Evolutionary conservation across 2,888 invertebrate species (phyloP).

Genomic region (Drosophila sordidula): DNA sequence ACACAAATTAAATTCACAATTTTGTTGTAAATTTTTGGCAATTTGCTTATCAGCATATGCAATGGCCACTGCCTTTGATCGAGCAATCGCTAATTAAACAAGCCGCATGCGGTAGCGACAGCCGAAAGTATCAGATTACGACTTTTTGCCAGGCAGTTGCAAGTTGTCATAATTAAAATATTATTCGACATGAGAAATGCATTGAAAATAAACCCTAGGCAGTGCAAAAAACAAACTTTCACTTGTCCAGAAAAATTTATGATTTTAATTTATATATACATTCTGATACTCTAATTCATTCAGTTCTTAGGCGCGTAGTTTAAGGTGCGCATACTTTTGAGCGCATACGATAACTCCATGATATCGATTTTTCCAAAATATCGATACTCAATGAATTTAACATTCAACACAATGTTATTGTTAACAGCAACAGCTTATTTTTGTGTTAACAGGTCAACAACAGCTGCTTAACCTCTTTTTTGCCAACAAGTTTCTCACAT

Average conservation of each 20-base stretch:
- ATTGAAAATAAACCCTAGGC: slow-evolving; percentile 38
- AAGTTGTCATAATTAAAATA: slow-evolving; percentile 74
- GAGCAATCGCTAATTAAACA: slow-evolving; percentile 65
- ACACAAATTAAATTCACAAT: slow-evolving; percentile 51
- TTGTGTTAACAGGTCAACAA: neutral
- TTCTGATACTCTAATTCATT: neutral
- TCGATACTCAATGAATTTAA: slow-evolving; percentile 2
- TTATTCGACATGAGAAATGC: slow-evolving; percentile 35
- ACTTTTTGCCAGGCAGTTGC: slow-evolving; percentile 33
- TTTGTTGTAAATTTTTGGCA: slow-evolving; percentile 64
- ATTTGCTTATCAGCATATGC: slow-evolving; percentile 70
- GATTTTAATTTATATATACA: neutral
- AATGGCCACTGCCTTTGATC: slow-evolving; percentile 29
- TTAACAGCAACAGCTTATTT: neutral
- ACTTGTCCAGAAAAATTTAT: slow-evolving; percentile 30
- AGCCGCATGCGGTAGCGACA: slow-evolving; percentile 68
- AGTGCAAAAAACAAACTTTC: slow-evolving; percentile 42
- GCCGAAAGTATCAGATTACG: slow-evolving; percentile 54
- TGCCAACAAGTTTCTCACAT: too few relatives aligned
- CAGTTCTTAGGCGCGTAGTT: slow-evolving; percentile 11
- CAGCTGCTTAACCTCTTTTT: neutral
- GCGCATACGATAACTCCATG: neutral
- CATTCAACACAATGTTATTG: neutral
- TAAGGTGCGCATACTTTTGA: slow-evolving; percentile 22
- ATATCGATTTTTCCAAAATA: neutral